Evolutionary conservation across 2,113 vertebrate genomes (phyloP), one percentile per base, ranked within the genome.

Genomic region (Ornithorhynchus anatinus): DNA sequence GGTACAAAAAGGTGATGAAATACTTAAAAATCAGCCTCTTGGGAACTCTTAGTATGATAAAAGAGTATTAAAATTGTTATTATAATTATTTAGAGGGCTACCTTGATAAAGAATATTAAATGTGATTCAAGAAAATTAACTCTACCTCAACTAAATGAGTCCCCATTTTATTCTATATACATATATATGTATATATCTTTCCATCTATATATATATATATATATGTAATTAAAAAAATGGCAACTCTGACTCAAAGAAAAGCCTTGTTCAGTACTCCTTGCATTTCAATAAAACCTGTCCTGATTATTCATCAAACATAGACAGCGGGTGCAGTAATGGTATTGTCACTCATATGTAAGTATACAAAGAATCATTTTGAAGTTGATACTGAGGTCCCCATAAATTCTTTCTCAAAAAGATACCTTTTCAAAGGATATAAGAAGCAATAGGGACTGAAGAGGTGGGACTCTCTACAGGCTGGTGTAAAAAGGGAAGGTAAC

Each of bases 181-280:
- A n/a, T n/a, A n/a, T n/a, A n/a, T n/a, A n/a, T n/a, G n/a, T n/a
- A n/a, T n/a, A n/a, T n/a, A n/a, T n/a, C n/a, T n/a, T n/a, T n/a
- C n/a, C n/a, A n/a, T n/a, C n/a, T n/a, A n/a, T n/a, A n/a, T n/a
- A n/a, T n/a, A n/a, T n/a, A n/a, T n/a, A n/a, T n/a, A n/a, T n/a
- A n/a, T n/a, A n/a, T n/a, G n/a, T n/a, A n/a, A n/a, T 72, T 79
- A 81, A 43, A 72, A 82, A 83, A 42, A 39, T 72, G 77, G 50
- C 83, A 81, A 22, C 61, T 87, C 70, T 88, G 66, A 87, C 44
- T 81, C 56, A 78, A 76, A 87, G 50, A 69, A 39, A 84, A 77
- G 72, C 42, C 60, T 59, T 68, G 51, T 50, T 88, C 9, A 27
- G 54, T 81, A 58, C 48, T 51, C 59, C 72, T 73, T 44, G 42